Evolutionary conservation across 1,140 invertebrate species (phyloP).

Genomic region (Eurosta solidaginis): DNA sequence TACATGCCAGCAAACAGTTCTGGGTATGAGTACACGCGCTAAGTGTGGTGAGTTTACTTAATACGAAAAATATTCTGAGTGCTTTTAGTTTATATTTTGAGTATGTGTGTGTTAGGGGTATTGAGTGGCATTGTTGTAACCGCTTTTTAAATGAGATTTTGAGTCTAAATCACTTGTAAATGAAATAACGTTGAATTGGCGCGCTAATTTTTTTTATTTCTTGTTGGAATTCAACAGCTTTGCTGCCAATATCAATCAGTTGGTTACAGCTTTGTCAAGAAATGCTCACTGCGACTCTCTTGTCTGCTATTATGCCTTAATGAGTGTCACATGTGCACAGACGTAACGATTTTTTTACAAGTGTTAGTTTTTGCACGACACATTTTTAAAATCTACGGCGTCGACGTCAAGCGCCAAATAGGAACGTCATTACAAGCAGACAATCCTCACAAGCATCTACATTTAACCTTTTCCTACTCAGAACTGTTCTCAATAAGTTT

Average conservation of each 20-base stretch:
- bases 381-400: conserved; percentile 15
- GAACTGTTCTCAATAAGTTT: background rate
- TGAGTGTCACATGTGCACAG: too few species aligned
- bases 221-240: too few species aligned
- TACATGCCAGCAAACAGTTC: background rate
- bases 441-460: background rate
- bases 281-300: too few species aligned
- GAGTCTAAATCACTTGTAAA: background rate
- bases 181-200: background rate
- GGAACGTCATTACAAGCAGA: background rate
- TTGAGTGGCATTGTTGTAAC: background rate
- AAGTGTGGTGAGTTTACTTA: conserved; percentile 14
- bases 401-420: background rate
- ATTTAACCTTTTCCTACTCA: background rate
- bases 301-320: too few species aligned
- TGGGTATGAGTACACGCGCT: background rate
- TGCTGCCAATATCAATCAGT: too few species aligned
- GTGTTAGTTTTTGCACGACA: background rate
- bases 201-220: background rate
- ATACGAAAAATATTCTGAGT: background rate
- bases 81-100: background rate
- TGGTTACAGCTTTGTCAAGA: background rate
- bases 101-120: background rate
- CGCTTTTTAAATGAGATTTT: background rate
- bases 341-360: too few species aligned